phyloP scores from a whole-genome alignment of 2,888 invertebrate genomes.

The Micoletzkya japonica region DNA sequence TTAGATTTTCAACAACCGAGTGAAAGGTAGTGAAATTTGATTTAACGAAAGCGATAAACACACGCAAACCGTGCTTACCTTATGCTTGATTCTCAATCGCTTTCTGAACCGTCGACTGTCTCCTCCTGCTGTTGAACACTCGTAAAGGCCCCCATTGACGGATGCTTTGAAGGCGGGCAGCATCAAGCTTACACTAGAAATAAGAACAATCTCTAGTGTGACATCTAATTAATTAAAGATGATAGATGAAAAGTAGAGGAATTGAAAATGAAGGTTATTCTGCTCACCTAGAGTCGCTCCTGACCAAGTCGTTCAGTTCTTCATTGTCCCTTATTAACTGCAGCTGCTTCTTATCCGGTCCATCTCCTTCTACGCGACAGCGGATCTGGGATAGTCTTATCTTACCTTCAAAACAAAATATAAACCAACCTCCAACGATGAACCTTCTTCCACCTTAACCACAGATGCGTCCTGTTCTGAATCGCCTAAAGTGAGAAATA shows the following conservation, averaged over 20 bases:
- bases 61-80: background rate
- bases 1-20: background rate
- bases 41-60: background rate
- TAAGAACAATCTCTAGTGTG: background rate
- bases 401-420: too few species aligned
- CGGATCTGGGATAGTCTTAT: too few species aligned
- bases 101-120: background rate
- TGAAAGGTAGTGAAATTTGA: background rate
- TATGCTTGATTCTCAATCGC: background rate
- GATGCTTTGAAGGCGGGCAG: background rate
- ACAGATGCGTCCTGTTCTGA: background rate
- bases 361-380: too few species aligned
- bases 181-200: too few species aligned
- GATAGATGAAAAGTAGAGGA: background rate
- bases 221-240: background rate
- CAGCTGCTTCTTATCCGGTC: too few species aligned
- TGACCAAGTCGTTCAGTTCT: too few species aligned
- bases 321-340: too few species aligned
- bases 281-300: background rate
- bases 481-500: background rate
- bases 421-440: background rate
- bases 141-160: slow-evolving; percentile 8
- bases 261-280: background rate
- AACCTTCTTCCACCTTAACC: background rate
- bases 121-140: slow-evolving; percentile 4